phyloP scores from a whole-genome alignment of 1,140 invertebrate species.

The Drosophila prosaltans region DNA sequence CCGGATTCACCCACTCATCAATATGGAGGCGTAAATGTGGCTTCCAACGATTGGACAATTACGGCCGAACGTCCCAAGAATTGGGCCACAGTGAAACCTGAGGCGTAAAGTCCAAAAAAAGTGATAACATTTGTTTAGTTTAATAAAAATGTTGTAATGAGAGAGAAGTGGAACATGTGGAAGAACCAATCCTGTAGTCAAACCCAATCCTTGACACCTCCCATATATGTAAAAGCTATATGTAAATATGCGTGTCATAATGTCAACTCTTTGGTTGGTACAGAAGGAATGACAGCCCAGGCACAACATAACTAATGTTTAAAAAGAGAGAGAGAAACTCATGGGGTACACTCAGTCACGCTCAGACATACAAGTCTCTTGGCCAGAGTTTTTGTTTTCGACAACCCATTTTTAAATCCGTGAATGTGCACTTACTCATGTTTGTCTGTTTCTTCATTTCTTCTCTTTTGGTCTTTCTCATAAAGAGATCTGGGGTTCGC shows the following conservation, averaged over 20 bases:
- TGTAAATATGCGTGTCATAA: constrained; percentile 52
- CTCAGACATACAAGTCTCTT: constrained; percentile 31
- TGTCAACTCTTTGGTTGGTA: constrained; percentile 48
- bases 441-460: constrained; percentile 1
- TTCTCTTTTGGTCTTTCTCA: constrained; percentile 55
- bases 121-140: constrained; percentile 48
- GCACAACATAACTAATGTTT: constrained; percentile 26
- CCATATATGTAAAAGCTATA: constrained; percentile 24
- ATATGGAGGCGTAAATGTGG: constrained; percentile 61
- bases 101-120: constrained; percentile 33
- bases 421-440: constrained; percentile 77
- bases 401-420: constrained; percentile 70
- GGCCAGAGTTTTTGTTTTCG: constrained; percentile 57
- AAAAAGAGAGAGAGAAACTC: constrained; percentile 34
- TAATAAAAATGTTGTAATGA: constrained; percentile 33
- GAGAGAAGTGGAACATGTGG: constrained; percentile 16
- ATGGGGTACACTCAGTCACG: constrained; percentile 57
- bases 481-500: constrained; percentile 4
- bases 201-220: not conserved
- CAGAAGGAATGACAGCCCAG: constrained; percentile 47
- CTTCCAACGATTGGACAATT: constrained; percentile 80
- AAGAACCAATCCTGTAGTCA: constrained; percentile 21
- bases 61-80: constrained; percentile 73
- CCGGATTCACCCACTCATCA: constrained; percentile 65
- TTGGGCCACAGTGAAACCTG: constrained; percentile 55